A percentile compares a stretch with the other conserved stretches of the same genome.
Evolutionary conservation across 2,888 invertebrate species (phyloP).

Genomic region (Andrena hattorfiana): DNA sequence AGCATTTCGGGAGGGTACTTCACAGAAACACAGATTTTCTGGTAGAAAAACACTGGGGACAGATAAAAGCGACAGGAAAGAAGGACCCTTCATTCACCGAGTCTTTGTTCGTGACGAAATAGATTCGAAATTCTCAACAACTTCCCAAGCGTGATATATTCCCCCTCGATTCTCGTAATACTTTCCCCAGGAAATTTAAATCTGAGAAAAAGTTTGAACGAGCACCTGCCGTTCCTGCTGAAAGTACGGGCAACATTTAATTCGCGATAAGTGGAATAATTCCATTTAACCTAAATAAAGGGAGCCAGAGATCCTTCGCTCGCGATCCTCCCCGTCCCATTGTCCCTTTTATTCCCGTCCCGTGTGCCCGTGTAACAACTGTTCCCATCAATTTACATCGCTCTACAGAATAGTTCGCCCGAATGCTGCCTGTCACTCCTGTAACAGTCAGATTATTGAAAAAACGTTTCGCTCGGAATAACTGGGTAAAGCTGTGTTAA

Average conservation of each 20-base stretch:
- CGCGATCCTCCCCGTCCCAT: neutral
- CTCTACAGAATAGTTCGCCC: neutral
- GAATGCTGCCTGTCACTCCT: neutral
- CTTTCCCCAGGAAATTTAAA: constrained; percentile 15
- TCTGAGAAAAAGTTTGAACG: neutral
- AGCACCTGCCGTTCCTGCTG: too few species aligned
- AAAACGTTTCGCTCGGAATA: constrained; percentile 9
- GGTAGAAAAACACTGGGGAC: neutral
- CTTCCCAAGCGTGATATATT: constrained; percentile 6
- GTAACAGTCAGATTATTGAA: constrained; percentile 19
- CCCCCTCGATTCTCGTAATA: neutral
- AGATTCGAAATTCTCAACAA: constrained; percentile 18
- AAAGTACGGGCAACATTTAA: neutral
- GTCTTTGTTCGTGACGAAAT: constrained; percentile 22
- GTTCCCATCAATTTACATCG: constrained; percentile 14
- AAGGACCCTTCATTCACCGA: neutral
- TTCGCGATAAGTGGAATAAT: constrained; percentile 1
- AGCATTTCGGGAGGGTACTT: neutral
- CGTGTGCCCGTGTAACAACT: neutral
- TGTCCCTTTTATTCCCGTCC: too few species aligned
- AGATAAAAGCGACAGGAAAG: constrained; percentile 21
- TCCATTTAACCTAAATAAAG: neutral
- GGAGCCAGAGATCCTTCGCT: neutral
- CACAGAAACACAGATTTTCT: constrained; percentile 1
- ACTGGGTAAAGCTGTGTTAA: neutral